Evolutionary conservation across 2,797 vertebrate genomes (phyloP), one percentile per base, ranked within the genome.

Genomic region (Acridotheres tristis): DNA sequence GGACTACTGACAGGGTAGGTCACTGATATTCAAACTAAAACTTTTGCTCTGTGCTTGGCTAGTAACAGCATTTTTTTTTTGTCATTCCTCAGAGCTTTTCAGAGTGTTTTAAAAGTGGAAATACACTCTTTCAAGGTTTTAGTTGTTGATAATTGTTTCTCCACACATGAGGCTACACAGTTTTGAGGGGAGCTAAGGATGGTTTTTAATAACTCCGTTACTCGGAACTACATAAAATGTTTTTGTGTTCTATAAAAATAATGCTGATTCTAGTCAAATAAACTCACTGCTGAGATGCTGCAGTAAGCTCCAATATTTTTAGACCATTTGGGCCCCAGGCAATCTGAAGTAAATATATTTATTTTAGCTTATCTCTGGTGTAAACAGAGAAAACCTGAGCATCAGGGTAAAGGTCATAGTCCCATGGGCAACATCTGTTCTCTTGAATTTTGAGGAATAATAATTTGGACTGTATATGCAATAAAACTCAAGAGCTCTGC

Each of bases 341-440:
- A 93, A 93, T 80, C 34, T 50, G 73, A 91, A 92, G 67, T 62
- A 94, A 91, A 96, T 95, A 63, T 78, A 95, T 95, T 96, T 94
- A 79, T 93, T 96, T 84, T 80, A 88, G 66, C 27, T 90, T 92
- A 82, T 91, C 83, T 67, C 57, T 65, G 53, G 38, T 94, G 83
- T 90, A 94, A 95, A 91, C 80, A 88, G 55, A 91, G 82, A 86
- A 96, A 97, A 96, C 89, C 83, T 96, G 95, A 95, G 68, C 91
- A 94, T 90, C 80, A 87, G 91, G 85, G 84, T 93, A 94, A 94
- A 95, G 91, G 89, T 95, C 88, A 82, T 26, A 95, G 82, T 90
- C 85, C 76, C 91, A 88, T 20, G 76, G 50, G 94, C 66, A 90
- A 57, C 54, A 73, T 63, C 74, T 87, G 71, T 57, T 88, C 34